A percentile compares a stretch with the other conserved stretches of the same genome.
Conservation (phyloP, 2,113 vertebrate genomes). For the Apteryx owenii region DNA sequence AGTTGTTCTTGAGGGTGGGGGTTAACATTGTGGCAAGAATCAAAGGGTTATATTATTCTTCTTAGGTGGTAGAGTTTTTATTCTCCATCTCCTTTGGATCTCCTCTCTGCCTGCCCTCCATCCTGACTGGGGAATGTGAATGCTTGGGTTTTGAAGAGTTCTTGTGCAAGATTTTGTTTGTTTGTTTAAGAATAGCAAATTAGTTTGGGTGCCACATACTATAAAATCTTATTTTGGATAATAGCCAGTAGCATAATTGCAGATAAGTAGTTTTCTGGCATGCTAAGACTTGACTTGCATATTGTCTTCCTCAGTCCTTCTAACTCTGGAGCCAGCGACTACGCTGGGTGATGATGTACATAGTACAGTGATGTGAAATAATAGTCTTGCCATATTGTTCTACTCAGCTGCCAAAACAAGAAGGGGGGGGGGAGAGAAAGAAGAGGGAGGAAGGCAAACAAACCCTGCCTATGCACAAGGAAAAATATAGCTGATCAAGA, state of each 20-base stretch:
- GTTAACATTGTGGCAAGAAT: background rate
- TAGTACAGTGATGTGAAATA: background rate
- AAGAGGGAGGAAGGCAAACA: background rate
- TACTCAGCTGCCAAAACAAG: background rate
- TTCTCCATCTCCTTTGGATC: background rate
- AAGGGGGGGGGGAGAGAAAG: no score
- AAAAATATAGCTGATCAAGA: accelerated
- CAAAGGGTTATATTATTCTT: background rate
- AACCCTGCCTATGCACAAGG: accelerated
- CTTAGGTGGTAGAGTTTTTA: background rate
- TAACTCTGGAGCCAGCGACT: background rate
- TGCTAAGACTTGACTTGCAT: background rate
- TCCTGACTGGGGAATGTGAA: background rate
- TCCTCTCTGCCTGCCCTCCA: background rate
- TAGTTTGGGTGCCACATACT: background rate
- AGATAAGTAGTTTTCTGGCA: background rate
- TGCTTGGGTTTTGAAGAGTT: background rate
- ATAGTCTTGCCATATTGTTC: background rate
- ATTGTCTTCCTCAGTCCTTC: background rate
- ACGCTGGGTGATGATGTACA: background rate
- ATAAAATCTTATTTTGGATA: background rate
- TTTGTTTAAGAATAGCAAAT: background rate
- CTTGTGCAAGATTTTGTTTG: background rate
- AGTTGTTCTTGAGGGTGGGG: background rate
- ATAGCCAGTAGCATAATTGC: background rate